Conservation (phyloP, 2,888 invertebrate species). For the Dryobotodes eremita region DNA sequence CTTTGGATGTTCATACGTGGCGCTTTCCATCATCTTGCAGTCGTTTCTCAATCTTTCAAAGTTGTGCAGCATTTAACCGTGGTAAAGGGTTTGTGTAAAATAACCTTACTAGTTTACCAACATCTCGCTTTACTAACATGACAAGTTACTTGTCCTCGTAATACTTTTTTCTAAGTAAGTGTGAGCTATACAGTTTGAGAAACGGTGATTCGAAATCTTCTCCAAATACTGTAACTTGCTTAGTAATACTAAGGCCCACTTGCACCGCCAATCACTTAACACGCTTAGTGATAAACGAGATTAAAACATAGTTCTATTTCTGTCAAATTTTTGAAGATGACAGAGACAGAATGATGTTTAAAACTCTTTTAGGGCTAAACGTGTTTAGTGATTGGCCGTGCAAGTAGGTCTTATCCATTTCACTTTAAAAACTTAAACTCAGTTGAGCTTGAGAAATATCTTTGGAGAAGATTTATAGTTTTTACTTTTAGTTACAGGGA, state of each 20-base stretch:
- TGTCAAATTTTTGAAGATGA: too few species aligned
- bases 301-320: too few species aligned
- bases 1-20: constrained; percentile 70
- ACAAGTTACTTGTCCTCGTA: not conserved
- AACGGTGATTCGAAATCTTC: constrained; percentile 54
- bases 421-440: not conserved
- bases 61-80: not conserved
- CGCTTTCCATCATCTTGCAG: constrained; percentile 58
- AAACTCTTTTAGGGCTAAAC: too few species aligned
- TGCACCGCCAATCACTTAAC: too few species aligned
- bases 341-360: too few species aligned
- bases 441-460: not conserved
- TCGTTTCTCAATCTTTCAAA: constrained; percentile 47
- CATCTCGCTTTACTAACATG: constrained; percentile 10
- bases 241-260: too few species aligned
- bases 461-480: constrained; percentile 52
- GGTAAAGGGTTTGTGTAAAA: not conserved
- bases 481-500: constrained; percentile 21
- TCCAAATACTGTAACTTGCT: constrained; percentile 32
- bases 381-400: too few species aligned
- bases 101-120: not conserved
- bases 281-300: too few species aligned
- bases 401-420: not conserved
- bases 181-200: constrained; percentile 43
- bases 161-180: constrained; percentile 11